phyloP scores from a whole-genome alignment of 1,140 invertebrate genomes.

The Trigoniulus corallinus region DNA sequence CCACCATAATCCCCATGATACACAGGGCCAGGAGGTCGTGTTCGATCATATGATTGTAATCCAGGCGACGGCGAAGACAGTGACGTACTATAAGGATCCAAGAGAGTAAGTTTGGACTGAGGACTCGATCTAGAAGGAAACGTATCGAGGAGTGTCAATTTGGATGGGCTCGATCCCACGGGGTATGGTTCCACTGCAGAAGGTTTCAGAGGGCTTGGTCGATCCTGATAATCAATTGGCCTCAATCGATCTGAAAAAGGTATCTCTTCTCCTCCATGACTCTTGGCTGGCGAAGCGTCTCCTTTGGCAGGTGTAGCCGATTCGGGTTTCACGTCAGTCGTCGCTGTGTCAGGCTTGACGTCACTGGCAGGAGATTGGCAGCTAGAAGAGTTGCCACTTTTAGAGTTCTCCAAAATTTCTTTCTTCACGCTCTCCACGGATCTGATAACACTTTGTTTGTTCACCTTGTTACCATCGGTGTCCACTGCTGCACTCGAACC shows the following conservation, averaged over 20 bases:
- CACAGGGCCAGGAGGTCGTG: constrained; percentile 16
- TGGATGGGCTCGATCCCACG: not conserved
- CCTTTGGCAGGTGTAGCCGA: too few relatives aligned
- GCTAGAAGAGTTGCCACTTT: constrained; percentile 9
- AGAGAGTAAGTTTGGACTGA: not conserved
- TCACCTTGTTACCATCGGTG: constrained; percentile 25
- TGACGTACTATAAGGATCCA: not conserved
- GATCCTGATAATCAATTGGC: not conserved
- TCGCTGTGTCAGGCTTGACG: not conserved
- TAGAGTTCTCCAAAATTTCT: constrained; percentile 1
- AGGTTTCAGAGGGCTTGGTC: too few relatives aligned
- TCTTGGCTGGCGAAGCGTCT: too few relatives aligned
- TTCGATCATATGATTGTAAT: constrained; percentile 10
- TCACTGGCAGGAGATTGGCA: constrained; percentile 6
- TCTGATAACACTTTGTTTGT: constrained; percentile 38
- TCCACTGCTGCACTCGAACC: constrained; percentile 20
- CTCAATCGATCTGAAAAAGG: not conserved
- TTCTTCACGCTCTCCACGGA: constrained; percentile 28
- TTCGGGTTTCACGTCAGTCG: too few relatives aligned
- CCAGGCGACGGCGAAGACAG: not conserved
- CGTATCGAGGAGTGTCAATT: not conserved
- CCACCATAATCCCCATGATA: constrained; percentile 19
- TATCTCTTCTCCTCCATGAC: too few relatives aligned
- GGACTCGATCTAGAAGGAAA: constrained; percentile 3
- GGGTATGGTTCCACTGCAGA: not conserved